phyloP scores from a whole-genome alignment of 2,888 invertebrate genomes.

The Ceramica pisi region DNA sequence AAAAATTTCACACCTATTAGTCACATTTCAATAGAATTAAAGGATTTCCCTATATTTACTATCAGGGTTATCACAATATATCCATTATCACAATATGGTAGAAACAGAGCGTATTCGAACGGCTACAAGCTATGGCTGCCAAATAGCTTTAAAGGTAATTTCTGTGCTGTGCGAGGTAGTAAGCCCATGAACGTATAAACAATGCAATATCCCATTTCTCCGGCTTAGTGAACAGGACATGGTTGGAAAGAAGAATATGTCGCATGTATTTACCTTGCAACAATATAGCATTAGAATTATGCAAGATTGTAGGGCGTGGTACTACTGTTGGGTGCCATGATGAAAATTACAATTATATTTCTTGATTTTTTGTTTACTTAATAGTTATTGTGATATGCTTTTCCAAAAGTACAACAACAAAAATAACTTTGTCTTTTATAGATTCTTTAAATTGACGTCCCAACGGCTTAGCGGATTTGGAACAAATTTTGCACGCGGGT shows the following conservation, averaged over 20 bases:
- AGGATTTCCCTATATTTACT: neutral
- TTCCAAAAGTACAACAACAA: no score
- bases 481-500: no score
- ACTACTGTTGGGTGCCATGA: no score
- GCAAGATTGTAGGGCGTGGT: neutral
- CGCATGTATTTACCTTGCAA: neutral
- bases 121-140: conserved; percentile 41
- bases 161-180: conserved; percentile 32
- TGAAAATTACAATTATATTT: no score
- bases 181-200: conserved; percentile 51
- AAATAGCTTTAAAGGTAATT: conserved; percentile 56
- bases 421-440: no score
- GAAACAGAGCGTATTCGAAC: conserved; percentile 15
- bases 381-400: no score
- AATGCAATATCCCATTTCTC: conserved; percentile 55
- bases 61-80: neutral
- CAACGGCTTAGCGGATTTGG: no score
- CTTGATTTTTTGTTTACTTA: no score
- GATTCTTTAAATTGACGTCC: no score
- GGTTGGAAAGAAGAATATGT: conserved; percentile 30
- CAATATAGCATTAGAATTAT: neutral
- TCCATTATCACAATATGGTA: neutral
- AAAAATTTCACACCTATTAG: no score
- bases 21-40: no score
- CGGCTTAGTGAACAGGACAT: conserved; percentile 44